Conservation (phyloP, 2,797 vertebrate genomes). For the Pogoniulus pusillus region DNA sequence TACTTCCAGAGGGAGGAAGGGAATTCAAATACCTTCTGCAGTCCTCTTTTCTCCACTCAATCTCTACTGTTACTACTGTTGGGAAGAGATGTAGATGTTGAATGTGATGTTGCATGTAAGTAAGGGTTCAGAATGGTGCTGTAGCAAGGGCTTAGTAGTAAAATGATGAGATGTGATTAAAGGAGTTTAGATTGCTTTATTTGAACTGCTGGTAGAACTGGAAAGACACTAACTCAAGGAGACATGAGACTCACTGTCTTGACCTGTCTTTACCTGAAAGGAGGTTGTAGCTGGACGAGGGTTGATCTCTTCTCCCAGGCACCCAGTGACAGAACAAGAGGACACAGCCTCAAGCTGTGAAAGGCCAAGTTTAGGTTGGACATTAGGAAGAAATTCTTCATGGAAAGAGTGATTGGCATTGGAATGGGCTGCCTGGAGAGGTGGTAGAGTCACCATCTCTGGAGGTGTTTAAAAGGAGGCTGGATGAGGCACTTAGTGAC, state of each 20-base stretch:
- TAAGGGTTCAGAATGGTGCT: neutral
- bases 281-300: no score
- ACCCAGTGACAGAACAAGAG: no score
- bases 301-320: no score
- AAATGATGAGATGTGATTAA: neutral
- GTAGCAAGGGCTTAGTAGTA: neutral
- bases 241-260: neutral
- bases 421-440: no score
- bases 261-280: no score
- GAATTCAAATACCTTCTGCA: neutral
- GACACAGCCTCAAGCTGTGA: no score
- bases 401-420: no score
- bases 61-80: neutral
- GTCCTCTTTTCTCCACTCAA: neutral
- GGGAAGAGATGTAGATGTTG: neutral
- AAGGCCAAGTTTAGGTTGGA: no score
- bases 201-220: neutral
- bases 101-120: neutral
- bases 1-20: neutral
- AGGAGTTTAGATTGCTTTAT: neutral
- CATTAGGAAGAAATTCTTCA: no score
- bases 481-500: no score
- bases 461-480: no score
- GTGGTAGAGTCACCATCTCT: no score
- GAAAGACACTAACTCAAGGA: neutral